Evolutionary conservation across 2,888 invertebrate genomes (phyloP).

Genomic region (Drosophila pseudotalamancana): DNA sequence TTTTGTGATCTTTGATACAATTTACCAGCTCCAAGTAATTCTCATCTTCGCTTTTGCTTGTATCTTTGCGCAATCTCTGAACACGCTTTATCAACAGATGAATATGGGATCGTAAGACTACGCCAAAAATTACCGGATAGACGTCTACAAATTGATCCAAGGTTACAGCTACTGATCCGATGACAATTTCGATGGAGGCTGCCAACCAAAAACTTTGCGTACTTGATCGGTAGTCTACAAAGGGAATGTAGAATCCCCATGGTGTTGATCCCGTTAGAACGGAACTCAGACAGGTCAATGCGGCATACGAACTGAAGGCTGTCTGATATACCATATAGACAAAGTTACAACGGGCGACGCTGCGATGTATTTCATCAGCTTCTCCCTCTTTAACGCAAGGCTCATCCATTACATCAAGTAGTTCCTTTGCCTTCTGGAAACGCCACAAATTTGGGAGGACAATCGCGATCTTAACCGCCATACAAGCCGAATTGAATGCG

Average conservation of each 20-base stretch:
- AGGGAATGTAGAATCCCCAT: slow-evolving; percentile 47
- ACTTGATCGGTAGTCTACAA: slow-evolving; percentile 25
- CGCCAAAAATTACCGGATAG: slow-evolving; percentile 26
- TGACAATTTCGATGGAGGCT: slow-evolving; percentile 6
- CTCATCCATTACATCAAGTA: slow-evolving; percentile 38
- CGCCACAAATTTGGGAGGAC: slow-evolving; percentile 19
- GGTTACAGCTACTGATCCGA: neutral
- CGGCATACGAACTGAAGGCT: slow-evolving; percentile 12
- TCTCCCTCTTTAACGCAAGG: slow-evolving; percentile 17
- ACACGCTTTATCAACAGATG: slow-evolving; percentile 24
- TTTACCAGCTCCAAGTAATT: slow-evolving; percentile 26
- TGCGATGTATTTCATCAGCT: slow-evolving; percentile 19
- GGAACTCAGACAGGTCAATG: slow-evolving; percentile 24
- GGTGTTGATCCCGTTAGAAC: slow-evolving; percentile 23
- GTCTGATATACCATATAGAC: slow-evolving; percentile 27
- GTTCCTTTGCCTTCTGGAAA: slow-evolving; percentile 25
- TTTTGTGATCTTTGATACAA: slow-evolving; percentile 46
- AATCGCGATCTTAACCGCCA: slow-evolving; percentile 1
- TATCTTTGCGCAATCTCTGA: slow-evolving; percentile 18
- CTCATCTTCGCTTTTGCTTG: neutral
- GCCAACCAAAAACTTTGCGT: slow-evolving; percentile 22
- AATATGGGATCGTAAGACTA: slow-evolving; percentile 31
- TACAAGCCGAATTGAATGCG: slow-evolving; percentile 27
- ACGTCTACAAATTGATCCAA: slow-evolving; percentile 28
- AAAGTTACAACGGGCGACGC: slow-evolving; percentile 30